Evolutionary conservation across 2,888 invertebrate species (phyloP).

Genomic region (Eubasilissa splendida): DNA sequence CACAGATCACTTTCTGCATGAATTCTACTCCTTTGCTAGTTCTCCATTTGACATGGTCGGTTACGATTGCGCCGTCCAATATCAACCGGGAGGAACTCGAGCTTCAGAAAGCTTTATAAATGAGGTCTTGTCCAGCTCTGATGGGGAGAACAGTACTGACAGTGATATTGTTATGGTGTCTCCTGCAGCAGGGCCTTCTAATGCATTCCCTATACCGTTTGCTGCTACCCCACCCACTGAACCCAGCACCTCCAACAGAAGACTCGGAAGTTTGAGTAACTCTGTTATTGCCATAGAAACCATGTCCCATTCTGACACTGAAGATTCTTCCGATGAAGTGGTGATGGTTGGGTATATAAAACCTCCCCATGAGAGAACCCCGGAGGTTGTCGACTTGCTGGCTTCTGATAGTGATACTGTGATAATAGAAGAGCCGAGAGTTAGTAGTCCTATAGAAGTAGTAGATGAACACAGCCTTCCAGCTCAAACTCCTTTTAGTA

Average conservation of each 20-base stretch:
- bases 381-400: slow-evolving; percentile 75
- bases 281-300: slow-evolving; percentile 69
- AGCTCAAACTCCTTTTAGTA: background rate
- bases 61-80: slow-evolving; percentile 83
- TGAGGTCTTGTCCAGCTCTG: slow-evolving; percentile 71
- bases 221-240: slow-evolving; percentile 15
- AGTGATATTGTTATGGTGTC: slow-evolving; percentile 67
- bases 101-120: slow-evolving; percentile 66
- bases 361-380: slow-evolving; percentile 78
- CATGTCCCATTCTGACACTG: slow-evolving; percentile 69
- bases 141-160: slow-evolving; percentile 65
- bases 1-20: slow-evolving; percentile 92
- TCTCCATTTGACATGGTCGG: slow-evolving; percentile 90
- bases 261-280: slow-evolving; percentile 58
- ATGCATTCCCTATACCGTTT: slow-evolving; percentile 61
- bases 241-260: slow-evolving; percentile 60
- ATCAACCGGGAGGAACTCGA: slow-evolving; percentile 73
- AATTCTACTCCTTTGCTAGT: slow-evolving; percentile 88
- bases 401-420: slow-evolving; percentile 73
- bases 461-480: slow-evolving; percentile 33
- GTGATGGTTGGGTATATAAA: slow-evolving; percentile 78
- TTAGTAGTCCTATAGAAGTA: slow-evolving; percentile 34
- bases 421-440: slow-evolving; percentile 59
- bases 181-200: slow-evolving; percentile 43
- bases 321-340: slow-evolving; percentile 72